Evolutionary conservation across 2,797 vertebrate genomes (phyloP).

Genomic region (Austrolebias charrua): DNA sequence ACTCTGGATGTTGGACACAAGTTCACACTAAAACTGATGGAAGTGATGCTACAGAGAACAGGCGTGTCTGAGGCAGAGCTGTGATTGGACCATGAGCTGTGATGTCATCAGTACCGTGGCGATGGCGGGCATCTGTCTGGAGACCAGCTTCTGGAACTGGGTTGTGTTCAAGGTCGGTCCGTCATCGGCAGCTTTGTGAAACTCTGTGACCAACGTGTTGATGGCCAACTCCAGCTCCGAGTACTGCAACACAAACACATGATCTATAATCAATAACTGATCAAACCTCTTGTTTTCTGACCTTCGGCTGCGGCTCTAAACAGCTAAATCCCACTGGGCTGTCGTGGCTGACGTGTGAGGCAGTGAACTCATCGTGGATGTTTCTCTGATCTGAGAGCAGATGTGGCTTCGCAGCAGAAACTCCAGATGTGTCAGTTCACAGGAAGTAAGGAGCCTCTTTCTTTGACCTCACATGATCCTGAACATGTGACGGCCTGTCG

Average conservation of each 20-base stretch:
- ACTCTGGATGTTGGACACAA: too few relatives aligned
- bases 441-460: too few relatives aligned
- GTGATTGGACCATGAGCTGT: conserved; percentile 8
- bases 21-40: neutral
- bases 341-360: too few relatives aligned
- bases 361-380: too few relatives aligned
- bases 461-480: too few relatives aligned
- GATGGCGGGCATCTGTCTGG: conserved; percentile 66
- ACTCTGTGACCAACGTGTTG: conserved; percentile 71
- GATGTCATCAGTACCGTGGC: conserved; percentile 58
- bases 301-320: too few relatives aligned
- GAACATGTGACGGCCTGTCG: too few relatives aligned
- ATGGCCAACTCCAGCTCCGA: conserved; percentile 77
- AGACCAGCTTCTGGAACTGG: conserved; percentile 75
- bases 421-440: too few relatives aligned
- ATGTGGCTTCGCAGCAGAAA: too few relatives aligned
- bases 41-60: neutral
- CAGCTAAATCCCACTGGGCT: too few relatives aligned
- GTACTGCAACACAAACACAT: conserved; percentile 46
- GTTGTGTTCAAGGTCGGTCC: conserved; percentile 60
- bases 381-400: too few relatives aligned
- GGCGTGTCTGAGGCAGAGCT: neutral
- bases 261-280: neutral
- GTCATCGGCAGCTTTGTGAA: conserved; percentile 65
- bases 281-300: too few relatives aligned